phyloP scores from a whole-genome alignment of 2,797 vertebrate genomes.

The Aselliscus stoliczkanus region DNA sequence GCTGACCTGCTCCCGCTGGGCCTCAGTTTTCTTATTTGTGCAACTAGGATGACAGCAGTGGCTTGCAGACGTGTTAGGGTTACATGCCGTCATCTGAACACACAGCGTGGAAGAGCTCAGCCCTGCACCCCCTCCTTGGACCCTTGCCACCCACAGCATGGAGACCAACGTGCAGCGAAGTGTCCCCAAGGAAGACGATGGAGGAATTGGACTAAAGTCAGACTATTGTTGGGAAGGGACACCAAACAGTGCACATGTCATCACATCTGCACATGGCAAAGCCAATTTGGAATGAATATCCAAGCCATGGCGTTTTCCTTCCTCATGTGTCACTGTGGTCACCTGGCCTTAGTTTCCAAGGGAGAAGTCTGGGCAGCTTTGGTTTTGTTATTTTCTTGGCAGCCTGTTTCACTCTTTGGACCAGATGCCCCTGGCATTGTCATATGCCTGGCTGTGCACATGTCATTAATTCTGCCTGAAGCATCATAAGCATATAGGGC shows the following conservation, averaged over 20 bases:
- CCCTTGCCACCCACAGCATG: no score
- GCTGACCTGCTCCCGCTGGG: neutral
- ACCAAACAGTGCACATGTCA: accelerated
- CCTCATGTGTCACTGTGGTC: no score
- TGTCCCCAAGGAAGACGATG: neutral
- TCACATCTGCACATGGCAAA: no score
- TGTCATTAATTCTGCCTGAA: neutral
- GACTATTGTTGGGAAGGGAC: neutral
- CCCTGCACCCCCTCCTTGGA: accelerated
- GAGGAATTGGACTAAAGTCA: neutral
- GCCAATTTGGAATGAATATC: neutral
- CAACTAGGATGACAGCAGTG: neutral
- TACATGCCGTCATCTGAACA: no score
- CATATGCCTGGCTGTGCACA: neutral
- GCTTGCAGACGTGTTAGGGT: no score
- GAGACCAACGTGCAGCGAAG: accelerated
- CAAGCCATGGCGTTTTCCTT: neutral
- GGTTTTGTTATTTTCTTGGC: neutral
- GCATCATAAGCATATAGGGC: no score
- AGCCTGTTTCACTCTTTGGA: neutral
- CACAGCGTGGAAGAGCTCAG: neutral
- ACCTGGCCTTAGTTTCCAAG: neutral
- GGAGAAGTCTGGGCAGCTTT: no score
- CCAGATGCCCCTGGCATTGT: neutral
- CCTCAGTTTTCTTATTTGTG: neutral